Conservation (phyloP, 1,140 invertebrate species). For the Heliconius eleuchia region DNA sequence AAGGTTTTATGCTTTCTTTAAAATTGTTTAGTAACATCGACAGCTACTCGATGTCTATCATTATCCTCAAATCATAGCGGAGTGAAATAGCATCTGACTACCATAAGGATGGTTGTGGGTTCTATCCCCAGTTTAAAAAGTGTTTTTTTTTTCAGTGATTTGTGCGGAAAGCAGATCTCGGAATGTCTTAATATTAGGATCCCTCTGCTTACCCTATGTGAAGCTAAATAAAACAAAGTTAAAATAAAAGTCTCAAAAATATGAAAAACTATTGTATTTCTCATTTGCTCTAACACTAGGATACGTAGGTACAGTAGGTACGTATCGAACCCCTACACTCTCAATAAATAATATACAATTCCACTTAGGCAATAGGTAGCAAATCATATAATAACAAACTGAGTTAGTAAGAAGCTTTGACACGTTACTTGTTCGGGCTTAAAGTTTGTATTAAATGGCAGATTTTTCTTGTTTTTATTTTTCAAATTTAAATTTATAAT, state of each 20-base stretch:
- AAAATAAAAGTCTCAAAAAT: conserved; percentile 38
- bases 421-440: neutral
- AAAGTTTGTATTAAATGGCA: neutral
- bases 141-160: too few relatives aligned
- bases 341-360: conserved; percentile 52
- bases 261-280: conserved; percentile 55
- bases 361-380: conserved; percentile 43
- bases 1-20: too few relatives aligned
- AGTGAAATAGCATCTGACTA: too few relatives aligned
- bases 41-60: too few relatives aligned
- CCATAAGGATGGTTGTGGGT: too few relatives aligned
- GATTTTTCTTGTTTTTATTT: neutral
- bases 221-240: neutral
- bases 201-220: neutral
- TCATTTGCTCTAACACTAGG: conserved; percentile 45
- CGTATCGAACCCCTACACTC: conserved; percentile 39
- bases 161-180: too few relatives aligned
- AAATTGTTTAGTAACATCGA: too few relatives aligned
- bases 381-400: conserved; percentile 27
- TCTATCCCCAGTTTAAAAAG: too few relatives aligned
- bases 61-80: too few relatives aligned
- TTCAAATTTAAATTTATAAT: too few relatives aligned
- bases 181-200: too few relatives aligned
- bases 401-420: conserved; percentile 25
- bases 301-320: conserved; percentile 30